Evolutionary conservation across 2,113 vertebrate genomes (phyloP).

Genomic region (Tympanuchus pallidicinctus): DNA sequence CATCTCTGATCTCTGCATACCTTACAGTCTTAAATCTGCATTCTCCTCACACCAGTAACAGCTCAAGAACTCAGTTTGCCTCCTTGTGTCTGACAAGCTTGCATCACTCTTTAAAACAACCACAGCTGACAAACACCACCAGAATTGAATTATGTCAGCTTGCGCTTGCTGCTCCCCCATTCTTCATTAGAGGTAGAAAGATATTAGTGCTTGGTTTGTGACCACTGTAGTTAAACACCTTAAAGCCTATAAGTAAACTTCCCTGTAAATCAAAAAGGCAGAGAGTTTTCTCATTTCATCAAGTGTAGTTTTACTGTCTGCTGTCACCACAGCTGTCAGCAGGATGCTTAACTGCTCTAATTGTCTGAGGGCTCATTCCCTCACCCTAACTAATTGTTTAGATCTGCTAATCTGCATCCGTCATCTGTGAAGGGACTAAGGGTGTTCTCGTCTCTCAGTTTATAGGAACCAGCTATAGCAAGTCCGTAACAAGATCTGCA

Average conservation of each 20-base stretch:
- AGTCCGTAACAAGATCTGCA: conserved; percentile 30
- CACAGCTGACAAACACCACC: background rate
- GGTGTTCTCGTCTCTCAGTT: conserved; percentile 63
- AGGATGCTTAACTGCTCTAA: conserved; percentile 75
- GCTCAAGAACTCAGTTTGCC: background rate
- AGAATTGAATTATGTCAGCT: background rate
- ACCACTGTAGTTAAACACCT: conserved; percentile 60
- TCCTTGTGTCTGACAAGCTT: background rate
- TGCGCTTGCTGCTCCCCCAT: background rate
- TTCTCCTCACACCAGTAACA: background rate
- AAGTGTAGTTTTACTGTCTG: conserved; percentile 69
- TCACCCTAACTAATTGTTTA: conserved; percentile 81
- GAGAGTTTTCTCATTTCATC: conserved; percentile 66
- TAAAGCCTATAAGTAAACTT: conserved; percentile 53
- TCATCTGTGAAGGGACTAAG: conserved; percentile 69
- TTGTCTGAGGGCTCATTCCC: conserved; percentile 75
- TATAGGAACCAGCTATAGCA: conserved; percentile 51
- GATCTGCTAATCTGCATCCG: conserved; percentile 75
- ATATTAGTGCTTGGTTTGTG: conserved; percentile 9
- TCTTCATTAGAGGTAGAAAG: background rate
- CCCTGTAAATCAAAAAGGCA: conserved; percentile 74
- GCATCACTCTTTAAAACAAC: background rate
- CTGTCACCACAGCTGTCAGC: conserved; percentile 83
- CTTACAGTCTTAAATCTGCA: background rate
- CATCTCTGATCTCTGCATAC: conserved; percentile 25